Percentiles rank a stretch among this genome's conserved stretches.
Evolutionary conservation across 2,888 invertebrate genomes (phyloP).

Genomic region (Cartodere bifasciata): DNA sequence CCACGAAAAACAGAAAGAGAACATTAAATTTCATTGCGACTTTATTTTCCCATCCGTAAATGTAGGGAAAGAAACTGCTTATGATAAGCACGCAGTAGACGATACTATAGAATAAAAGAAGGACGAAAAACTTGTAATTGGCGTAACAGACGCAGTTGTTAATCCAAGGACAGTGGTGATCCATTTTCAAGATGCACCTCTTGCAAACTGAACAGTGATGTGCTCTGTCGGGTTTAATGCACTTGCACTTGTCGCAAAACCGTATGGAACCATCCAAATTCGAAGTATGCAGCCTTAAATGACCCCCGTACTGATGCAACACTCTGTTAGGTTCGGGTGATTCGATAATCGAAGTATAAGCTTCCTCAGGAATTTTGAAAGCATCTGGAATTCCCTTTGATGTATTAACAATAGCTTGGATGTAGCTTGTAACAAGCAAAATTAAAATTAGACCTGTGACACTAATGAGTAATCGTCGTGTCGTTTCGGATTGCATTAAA

Average conservation of each 20-base stretch:
- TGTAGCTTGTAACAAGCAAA: conserved; percentile 6
- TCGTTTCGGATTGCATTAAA: conserved; percentile 3
- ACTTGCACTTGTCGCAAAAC: conserved; percentile 83
- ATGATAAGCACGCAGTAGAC: conserved; percentile 78
- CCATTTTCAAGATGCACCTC: conserved; percentile 87
- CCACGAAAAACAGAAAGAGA: conserved; percentile 86
- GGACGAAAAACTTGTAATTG: conserved; percentile 94
- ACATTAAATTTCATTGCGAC: conserved; percentile 75
- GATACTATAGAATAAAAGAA: conserved; percentile 83
- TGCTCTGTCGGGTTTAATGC: conserved; percentile 87
- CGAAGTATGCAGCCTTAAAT: conserved; percentile 69
- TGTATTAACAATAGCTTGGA: conserved; percentile 73
- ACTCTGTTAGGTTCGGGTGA: conserved; percentile 54
- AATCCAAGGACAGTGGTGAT: conserved; percentile 95
- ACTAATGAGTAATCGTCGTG: conserved; percentile 1
- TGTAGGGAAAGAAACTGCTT: conserved; percentile 65
- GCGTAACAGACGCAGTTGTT: conserved; percentile 92
- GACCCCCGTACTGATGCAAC: conserved; percentile 61
- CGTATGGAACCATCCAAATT: conserved; percentile 54
- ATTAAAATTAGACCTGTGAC: conserved; percentile 3
- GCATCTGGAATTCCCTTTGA: conserved; percentile 58
- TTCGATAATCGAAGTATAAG: conserved; percentile 64
- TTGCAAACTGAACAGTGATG: conserved; percentile 94
- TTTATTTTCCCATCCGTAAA: conserved; percentile 62
- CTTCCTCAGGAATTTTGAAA: conserved; percentile 64